Percentiles rank a stretch among this genome's conserved stretches.
These are phyloP conservation scores for Paracanthobrama guichenoti DNA, from an alignment of 2,113 vertebrate genomes.

Conservation along the genomic window DNA sequence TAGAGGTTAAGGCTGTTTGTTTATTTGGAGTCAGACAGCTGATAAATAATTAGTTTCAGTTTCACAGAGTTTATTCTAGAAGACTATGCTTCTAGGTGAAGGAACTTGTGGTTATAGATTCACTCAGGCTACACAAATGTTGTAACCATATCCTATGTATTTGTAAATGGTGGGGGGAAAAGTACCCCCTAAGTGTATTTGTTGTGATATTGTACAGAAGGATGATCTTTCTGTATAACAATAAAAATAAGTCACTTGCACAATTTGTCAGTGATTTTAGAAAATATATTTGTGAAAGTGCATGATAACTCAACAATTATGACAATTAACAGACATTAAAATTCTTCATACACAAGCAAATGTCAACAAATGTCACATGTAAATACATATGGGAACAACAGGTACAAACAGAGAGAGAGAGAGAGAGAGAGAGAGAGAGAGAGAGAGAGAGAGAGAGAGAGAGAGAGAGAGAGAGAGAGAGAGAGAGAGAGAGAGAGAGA, in stretches of 20 bases:
- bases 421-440: too few species aligned
- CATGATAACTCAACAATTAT: not conserved
- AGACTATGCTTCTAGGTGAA: too few species aligned
- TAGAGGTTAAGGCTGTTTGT: not conserved
- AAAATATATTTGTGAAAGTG: constrained; percentile 31
- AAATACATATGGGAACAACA: not conserved
- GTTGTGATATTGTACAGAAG: not conserved
- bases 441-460: too few species aligned
- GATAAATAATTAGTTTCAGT: not conserved
- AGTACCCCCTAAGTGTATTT: not conserved
- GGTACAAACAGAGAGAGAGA: not conserved
- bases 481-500: too few species aligned
- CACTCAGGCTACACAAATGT: not conserved
- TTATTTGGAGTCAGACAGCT: not conserved
- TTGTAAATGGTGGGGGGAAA: not conserved
- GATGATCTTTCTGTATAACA: not conserved
- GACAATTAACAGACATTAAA: not conserved
- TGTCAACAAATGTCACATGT: not conserved
- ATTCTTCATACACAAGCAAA: not conserved
- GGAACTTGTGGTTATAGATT: not conserved
- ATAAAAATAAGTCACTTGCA: not conserved
- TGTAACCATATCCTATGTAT: not conserved
- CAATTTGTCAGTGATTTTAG: not conserved
- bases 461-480: too few species aligned
- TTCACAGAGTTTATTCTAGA: too few species aligned